Evolutionary conservation across 2,113 vertebrate species (phyloP).

Genomic region (Clupea harengus): DNA sequence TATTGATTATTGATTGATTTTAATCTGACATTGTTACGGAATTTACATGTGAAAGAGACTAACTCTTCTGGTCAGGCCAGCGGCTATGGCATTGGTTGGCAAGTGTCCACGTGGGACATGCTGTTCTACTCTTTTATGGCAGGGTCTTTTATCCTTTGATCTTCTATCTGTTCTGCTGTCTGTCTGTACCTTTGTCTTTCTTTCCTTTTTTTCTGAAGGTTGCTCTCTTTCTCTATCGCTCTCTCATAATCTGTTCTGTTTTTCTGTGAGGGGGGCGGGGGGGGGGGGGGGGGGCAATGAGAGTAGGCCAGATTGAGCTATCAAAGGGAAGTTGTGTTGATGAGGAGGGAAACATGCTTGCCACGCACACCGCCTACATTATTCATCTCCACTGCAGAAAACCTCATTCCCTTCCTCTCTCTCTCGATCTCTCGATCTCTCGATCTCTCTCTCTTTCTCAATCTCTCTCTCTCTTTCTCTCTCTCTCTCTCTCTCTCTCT

Average conservation of each 20-base stretch:
- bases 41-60: too few species aligned
- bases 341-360: conserved; percentile 53
- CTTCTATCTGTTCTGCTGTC: neutral
- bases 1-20: too few species aligned
- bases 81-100: neutral
- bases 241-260: neutral
- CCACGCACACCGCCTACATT: conserved; percentile 41
- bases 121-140: neutral
- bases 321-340: conserved; percentile 57
- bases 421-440: too few species aligned
- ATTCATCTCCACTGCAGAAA: conserved; percentile 49
- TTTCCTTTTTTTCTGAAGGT: neutral
- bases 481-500: neutral
- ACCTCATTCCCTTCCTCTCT: neutral
- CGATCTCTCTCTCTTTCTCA: conserved; percentile 26
- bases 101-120: neutral
- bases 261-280: conserved; percentile 26
- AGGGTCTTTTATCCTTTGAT: neutral
- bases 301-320: conserved; percentile 43
- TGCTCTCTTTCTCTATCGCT: conserved; percentile 26
- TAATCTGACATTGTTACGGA: too few species aligned
- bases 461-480: neutral
- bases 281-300: conserved; percentile 16
- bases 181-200: conserved; percentile 10
- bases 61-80: neutral